A percentile compares a stretch with the other conserved stretches of the same genome.
Conservation (phyloP, 2,888 invertebrate genomes). For the Drosophila dives region DNA sequence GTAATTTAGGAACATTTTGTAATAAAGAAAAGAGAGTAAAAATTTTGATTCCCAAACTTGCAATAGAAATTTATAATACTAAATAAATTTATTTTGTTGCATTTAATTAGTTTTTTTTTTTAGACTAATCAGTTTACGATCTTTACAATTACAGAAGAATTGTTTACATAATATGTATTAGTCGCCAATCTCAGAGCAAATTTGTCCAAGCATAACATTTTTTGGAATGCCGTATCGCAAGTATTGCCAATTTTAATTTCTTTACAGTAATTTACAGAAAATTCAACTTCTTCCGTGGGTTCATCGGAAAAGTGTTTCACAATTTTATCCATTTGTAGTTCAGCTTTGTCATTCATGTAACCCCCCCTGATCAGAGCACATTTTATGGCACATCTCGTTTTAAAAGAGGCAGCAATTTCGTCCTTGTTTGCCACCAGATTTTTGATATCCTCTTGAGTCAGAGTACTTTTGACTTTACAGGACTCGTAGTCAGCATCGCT, state of each 20-base stretch:
- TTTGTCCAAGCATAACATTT: slow-evolving; percentile 41
- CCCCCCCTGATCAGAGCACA: slow-evolving; percentile 52
- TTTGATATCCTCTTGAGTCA: slow-evolving; percentile 40
- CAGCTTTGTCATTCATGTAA: slow-evolving; percentile 48
- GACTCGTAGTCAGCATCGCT: background rate
- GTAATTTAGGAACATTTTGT: background rate
- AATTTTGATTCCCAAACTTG: background rate
- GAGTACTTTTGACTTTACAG: slow-evolving; percentile 53
- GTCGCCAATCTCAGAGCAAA: background rate
- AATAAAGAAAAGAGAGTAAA: background rate
- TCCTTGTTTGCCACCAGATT: too few relatives aligned
- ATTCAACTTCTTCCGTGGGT: background rate
- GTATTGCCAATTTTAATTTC: slow-evolving; percentile 43
- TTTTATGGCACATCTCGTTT: slow-evolving; percentile 19
- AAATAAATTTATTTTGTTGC: slow-evolving; percentile 16
- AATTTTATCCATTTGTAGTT: slow-evolving; percentile 31
- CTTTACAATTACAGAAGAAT: too few relatives aligned
- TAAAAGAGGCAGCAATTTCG: too few relatives aligned
- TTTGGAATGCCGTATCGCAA: slow-evolving; percentile 56
- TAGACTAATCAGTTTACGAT: background rate
- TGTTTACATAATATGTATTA: too few relatives aligned
- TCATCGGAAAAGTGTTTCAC: slow-evolving; percentile 8
- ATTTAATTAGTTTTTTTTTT: background rate
- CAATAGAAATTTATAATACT: slow-evolving; percentile 3
- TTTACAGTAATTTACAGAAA: slow-evolving; percentile 38